phyloP scores from a whole-genome alignment of 2,888 invertebrate genomes.

The Cephalotes varians region DNA sequence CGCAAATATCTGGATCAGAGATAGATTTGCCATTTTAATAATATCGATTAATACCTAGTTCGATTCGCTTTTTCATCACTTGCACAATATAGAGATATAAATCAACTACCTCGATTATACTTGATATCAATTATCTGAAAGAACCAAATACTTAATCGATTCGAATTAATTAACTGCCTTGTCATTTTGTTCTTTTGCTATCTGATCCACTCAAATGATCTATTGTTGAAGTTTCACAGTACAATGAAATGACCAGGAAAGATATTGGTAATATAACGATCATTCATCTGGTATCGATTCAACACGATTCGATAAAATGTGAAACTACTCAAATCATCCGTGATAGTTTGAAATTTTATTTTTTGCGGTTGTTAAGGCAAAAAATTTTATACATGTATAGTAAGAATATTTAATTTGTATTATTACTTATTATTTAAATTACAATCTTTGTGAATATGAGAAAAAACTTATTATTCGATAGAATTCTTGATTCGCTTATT shows the following conservation, averaged over 20 bases:
- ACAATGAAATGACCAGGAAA: slow-evolving; percentile 36
- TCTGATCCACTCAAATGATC: slow-evolving; percentile 30
- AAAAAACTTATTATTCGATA: not conserved
- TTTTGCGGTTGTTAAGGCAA: not conserved
- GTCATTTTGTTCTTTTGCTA: slow-evolving; percentile 40
- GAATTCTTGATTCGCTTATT: not conserved
- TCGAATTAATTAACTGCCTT: slow-evolving; percentile 55
- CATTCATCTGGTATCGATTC: slow-evolving; percentile 12
- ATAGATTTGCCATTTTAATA: not conserved
- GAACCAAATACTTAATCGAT: slow-evolving; percentile 22
- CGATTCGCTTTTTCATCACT: not conserved
- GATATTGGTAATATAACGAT: slow-evolving; percentile 43
- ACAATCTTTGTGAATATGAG: no score
- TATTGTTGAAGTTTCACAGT: slow-evolving; percentile 47
- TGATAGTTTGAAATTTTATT: slow-evolving; percentile 46
- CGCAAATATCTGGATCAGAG: not conserved
- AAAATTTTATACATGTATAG: not conserved
- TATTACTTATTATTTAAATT: slow-evolving; percentile 17
- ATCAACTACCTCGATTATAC: slow-evolving; percentile 9
- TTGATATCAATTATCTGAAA: slow-evolving; percentile 28
- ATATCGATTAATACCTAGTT: not conserved
- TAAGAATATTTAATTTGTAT: slow-evolving; percentile 30
- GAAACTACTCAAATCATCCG: slow-evolving; percentile 10
- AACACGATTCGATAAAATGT: slow-evolving; percentile 43
- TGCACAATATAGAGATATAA: not conserved